Evolutionary conservation across 2,797 vertebrate species (phyloP), one percentile per base, ranked within the genome.

Genomic region (Semaprochilodus insignis): DNA sequence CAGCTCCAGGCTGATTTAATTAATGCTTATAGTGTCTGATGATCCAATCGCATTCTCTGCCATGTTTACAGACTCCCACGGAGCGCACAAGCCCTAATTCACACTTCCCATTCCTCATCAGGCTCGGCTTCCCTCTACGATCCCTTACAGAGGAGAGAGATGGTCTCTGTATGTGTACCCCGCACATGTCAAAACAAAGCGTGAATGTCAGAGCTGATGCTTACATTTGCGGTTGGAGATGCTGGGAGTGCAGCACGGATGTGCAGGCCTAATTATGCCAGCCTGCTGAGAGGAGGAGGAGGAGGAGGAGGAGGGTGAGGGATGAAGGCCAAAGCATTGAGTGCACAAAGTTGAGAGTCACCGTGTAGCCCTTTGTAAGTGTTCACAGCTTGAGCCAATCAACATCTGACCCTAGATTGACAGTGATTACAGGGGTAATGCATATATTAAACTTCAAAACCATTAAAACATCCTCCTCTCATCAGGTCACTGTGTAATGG

Each of bases 1-100:
- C 75, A 69, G 52, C 81, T 73, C 63, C 65, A 72, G 77, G 63
- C 65, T 23, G 69, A 52, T 85, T 86, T 88, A 87, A 89, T 90
- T 83, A 86, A 87, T 57, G 78, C 70, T 83, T 52, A 31, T 78
- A 75, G 74, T 52, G 52, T 84, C 65, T 79, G 83, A 81, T 76
- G 77, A 77, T 54, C 36, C 67, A 70, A 59, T 66, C 57, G 17
- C 78, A 23, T 48, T 48, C 1, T 80, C 75, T 74, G 72, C 55
- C 21, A 78, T 62, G 78, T 81, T 85, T 63, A 59, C 76, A 65
- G 75, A 51, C 82, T 85, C 81, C 78, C 69, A 78, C 85, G 15
- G 80, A 83, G 62, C 21, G 27, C 23, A 73, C 40, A 10, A 79
- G 55, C 77, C 62, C 52, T 84, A 84, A 78, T 79, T 83, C 85